phyloP scores from a whole-genome alignment of 2,113 vertebrate species.

The Crotalus helleri region DNA sequence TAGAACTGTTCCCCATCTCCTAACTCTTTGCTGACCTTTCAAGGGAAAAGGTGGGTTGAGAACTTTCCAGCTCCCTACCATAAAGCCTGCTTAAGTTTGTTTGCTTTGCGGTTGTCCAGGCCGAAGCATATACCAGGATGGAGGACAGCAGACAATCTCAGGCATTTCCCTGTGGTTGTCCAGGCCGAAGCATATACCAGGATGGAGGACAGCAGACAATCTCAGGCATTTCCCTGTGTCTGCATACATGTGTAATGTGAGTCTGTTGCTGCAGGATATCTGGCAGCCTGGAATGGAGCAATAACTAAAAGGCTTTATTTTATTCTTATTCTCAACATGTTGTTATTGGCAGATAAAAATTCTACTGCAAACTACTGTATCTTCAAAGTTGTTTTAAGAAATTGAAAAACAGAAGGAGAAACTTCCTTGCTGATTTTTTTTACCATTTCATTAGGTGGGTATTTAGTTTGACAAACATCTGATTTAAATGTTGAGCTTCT shows the following conservation, averaged over 20 bases:
- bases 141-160: neutral
- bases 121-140: neutral
- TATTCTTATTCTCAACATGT: neutral
- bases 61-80: neutral
- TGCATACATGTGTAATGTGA: neutral
- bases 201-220: neutral
- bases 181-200: neutral
- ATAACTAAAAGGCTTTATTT: neutral
- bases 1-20: neutral
- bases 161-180: neutral
- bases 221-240: neutral
- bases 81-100: neutral
- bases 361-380: neutral
- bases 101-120: neutral
- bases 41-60: neutral
- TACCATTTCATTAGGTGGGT: too few species aligned
- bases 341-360: neutral
- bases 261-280: neutral
- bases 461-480: neutral
- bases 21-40: neutral
- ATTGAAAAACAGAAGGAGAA: neutral
- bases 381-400: neutral
- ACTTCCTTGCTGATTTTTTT: neutral
- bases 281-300: neutral
- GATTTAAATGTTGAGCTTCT: neutral